Conservation (phyloP, 92 coral and sea anemone species). For the Pocillopora meandrina region DNA sequence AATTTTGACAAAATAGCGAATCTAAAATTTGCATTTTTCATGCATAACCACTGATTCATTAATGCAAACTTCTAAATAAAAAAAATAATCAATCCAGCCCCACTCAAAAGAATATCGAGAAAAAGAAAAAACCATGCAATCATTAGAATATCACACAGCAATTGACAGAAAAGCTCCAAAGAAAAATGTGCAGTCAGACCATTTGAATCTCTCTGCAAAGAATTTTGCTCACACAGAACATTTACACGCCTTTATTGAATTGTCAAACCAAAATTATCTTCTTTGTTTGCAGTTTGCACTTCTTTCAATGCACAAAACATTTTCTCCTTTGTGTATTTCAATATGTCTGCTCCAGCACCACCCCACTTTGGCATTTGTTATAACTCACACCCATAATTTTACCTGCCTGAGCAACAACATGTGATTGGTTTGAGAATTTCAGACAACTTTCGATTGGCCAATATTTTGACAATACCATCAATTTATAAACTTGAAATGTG, state of each 20-base stretch:
- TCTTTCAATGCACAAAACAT: conserved; percentile 35
- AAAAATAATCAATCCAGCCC: conserved; percentile 24
- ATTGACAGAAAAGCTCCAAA: neutral
- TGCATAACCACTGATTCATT: neutral
- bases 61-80: neutral
- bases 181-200: conserved; percentile 2
- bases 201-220: conserved; percentile 1
- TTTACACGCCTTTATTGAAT: conserved; percentile 29
- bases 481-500: conserved; percentile 99
- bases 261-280: conserved; percentile 20
- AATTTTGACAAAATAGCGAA: neutral
- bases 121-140: conserved; percentile 12
- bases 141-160: conserved; percentile 17
- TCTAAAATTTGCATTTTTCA: neutral
- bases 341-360: conserved; percentile 43
- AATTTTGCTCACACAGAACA: conserved; percentile 10
- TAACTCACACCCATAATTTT: conserved; percentile 82
- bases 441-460: conserved; percentile 78
- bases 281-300: conserved; percentile 47
- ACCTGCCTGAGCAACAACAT: conserved; percentile 54
- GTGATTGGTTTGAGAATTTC: conserved; percentile 77
- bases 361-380: conserved; percentile 57
- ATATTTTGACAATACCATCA: conserved; percentile 89
- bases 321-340: conserved; percentile 15
- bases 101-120: conserved; percentile 14